Conservation (phyloP, 2,797 vertebrate genomes). For the Pseudocheirus occidentalis region DNA sequence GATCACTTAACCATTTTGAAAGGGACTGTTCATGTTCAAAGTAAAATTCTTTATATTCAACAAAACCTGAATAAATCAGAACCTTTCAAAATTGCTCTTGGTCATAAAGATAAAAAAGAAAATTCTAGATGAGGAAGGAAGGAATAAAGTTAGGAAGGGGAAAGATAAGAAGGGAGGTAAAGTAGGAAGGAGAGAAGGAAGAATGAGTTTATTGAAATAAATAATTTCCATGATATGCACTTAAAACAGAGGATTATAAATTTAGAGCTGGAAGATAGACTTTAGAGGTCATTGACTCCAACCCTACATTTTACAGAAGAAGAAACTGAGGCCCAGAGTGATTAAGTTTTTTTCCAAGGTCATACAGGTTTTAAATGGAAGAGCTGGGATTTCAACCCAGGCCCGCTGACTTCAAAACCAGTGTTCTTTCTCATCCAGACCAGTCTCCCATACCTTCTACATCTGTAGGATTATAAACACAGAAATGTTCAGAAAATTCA, state of each 20-base stretch:
- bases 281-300: background rate
- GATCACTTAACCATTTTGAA: conserved; percentile 32
- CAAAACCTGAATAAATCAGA: background rate
- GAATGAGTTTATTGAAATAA: background rate
- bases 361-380: background rate
- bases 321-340: background rate
- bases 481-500: background rate
- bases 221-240: background rate
- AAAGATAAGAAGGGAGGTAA: background rate
- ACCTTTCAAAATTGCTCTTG: background rate
- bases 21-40: background rate
- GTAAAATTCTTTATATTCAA: background rate
- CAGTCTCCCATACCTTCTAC: background rate
- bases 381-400: background rate
- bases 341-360: background rate
- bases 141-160: background rate
- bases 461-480: background rate
- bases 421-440: background rate
- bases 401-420: background rate
- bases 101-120: conserved; percentile 11
- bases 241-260: background rate
- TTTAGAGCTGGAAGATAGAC: background rate
- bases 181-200: background rate
- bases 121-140: background rate
- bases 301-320: background rate